Base-by-base conservation (phyloP, 2,797 vertebrate genomes). In the Anguilla obscura region DNA sequence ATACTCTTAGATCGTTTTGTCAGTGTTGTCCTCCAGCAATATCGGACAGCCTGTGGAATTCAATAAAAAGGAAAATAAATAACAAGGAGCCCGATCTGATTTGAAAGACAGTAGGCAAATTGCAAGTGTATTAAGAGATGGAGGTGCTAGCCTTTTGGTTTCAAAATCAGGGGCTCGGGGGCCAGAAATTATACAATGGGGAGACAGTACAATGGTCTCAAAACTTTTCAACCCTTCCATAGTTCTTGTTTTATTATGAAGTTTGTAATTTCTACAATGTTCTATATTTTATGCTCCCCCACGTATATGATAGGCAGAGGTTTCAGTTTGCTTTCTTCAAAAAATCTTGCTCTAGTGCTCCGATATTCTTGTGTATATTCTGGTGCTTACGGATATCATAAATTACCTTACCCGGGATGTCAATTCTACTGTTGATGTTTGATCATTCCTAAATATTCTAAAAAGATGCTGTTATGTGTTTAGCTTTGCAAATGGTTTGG, bases 61-160 rank as follows among this genome's bases (percentile, higher is more conserved):
- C 87, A 87, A 89, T 87, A 80, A 76, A 85, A 88, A 88, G 48
- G 85, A 85, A 80, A 88, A 90, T 88, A 33, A 90, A 86, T 88
- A 83, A 84, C 69, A 69, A 16, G 45, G 84, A 89, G 86, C 88
- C 58, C 27, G 89, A 80, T 90, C 60, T 85, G 33, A 91, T 90
- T 87, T 54, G 63, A 86, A 84, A 85, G 82, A 24, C 48, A 83
- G 84, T 86, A 85, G 85, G 66, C 83, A 56, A 24, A 33, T 84
- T 48, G 60, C 33, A 76, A 18, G 85, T 87, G 33, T 36, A 86
- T 80, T 83, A 86, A 45, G 74, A 84, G 82, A 87, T 71, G 21
- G 63, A 80, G 91, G 83, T 0, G 33, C 21, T 33, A 33, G 40
- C n/a, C 74, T 18, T 80, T 30, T 3, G 88, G 76, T 89, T 89